Percentiles rank a stretch among this genome's conserved stretches.
Conservation (phyloP, 2,888 invertebrate species). For the Oithona nana region DNA sequence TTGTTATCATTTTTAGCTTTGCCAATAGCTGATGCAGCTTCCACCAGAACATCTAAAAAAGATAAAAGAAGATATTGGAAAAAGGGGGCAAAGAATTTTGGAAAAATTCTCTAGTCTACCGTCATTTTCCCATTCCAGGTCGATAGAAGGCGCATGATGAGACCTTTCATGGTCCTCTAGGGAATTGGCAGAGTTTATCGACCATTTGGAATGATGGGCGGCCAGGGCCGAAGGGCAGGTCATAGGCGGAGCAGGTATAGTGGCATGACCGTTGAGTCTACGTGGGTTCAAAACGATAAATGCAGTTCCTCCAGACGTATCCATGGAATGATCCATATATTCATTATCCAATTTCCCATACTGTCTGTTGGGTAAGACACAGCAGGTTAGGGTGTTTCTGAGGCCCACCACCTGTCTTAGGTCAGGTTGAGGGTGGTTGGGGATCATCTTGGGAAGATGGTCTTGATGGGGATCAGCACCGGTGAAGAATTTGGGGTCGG, state of each 20-base stretch:
- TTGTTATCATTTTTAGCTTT: too few species aligned
- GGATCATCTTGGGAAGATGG: too few species aligned
- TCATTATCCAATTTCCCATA: not conserved
- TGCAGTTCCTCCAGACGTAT: not conserved
- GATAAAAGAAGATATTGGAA: too few species aligned
- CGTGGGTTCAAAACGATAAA: not conserved
- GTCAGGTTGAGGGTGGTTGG: not conserved
- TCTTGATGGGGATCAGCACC: too few species aligned
- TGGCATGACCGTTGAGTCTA: not conserved
- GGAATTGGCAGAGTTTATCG: not conserved
- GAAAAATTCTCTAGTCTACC: slow-evolving; percentile 25
- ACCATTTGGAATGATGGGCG: not conserved
- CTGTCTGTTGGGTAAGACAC: not conserved
- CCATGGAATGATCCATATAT: not conserved
- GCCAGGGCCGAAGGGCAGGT: not conserved
- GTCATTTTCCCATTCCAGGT: slow-evolving; percentile 52
- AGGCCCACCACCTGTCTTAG: not conserved
- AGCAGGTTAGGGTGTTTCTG: not conserved
- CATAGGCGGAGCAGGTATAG: not conserved
- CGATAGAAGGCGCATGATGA: slow-evolving; percentile 33
- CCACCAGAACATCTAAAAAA: not conserved
- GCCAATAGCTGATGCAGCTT: too few species aligned
- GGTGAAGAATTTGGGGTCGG: not conserved
- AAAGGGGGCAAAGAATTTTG: not conserved
- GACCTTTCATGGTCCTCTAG: not conserved